Base-by-base conservation (phyloP, 2,888 invertebrate genomes). In the Agonum fuliginosum region DNA sequence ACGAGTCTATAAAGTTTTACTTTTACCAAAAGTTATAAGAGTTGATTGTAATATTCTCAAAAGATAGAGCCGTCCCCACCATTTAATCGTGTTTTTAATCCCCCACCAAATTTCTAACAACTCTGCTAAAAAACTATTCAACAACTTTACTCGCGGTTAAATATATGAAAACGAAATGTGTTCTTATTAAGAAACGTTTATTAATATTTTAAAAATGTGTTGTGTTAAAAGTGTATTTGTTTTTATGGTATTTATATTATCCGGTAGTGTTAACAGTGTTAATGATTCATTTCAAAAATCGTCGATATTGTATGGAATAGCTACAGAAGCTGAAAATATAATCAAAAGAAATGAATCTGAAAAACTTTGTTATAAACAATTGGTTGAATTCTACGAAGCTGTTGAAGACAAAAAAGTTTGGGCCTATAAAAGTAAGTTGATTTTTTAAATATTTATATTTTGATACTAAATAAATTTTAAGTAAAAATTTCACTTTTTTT, bases 381-480 rank as follows among this genome's bases (percentile, higher is more conserved):
- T 67, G 12, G n/a, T 4, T 3, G 67, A 67, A 14, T 41, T 67
- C 10, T 67, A 20, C 22, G 22, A 67, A 41, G 67, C 41, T 10
- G 41, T 67, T 20, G 20, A 41, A 10, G 2, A 22, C 2, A 41
- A 67, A 43, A 41, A 14, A 67, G 22, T 67, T n/a, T 67, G 67
- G 67, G 67, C 41, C 6, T 67, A 67, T 37, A 37, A 43, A 67
- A 67, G 67, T 67, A 41, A 67, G 67, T 67, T 8, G 14, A 12
- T 43, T 8, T 43, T n/a, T n/a, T n/a, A n/a, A n/a, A n/a, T n/a
- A n/a, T n/a, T n/a, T n/a, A n/a, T n/a, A n/a, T n/a, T n/a, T 30
- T 30, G 30, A n/a, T n/a, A 30, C 30, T 30, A 30, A 30, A 30
- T 30, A 30, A 30, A 5, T 30, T 30, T 30, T 8, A 30, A 30